Percentiles rank a stretch among this genome's conserved stretches.
Evolutionary conservation across 2,797 vertebrate species (phyloP).

Genomic region (Furcifer pardalis): DNA sequence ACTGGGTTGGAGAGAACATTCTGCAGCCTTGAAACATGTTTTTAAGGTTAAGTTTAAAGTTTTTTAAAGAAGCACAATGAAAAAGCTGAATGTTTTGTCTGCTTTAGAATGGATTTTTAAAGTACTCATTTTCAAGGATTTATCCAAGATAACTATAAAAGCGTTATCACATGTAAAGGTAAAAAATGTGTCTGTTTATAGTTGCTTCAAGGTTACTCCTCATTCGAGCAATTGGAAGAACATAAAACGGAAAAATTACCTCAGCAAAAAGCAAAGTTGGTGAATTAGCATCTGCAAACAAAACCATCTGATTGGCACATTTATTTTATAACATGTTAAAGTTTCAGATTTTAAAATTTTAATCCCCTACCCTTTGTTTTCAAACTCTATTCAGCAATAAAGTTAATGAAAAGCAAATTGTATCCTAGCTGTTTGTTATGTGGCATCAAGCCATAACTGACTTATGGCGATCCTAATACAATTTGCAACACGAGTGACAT

Average conservation of each 20-base stretch:
- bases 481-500: too few relatives aligned
- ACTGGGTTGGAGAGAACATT: not conserved
- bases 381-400: not conserved
- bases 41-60: not conserved
- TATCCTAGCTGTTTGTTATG: not conserved
- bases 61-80: not conserved
- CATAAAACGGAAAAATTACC: conserved; percentile 61
- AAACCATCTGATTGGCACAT: conserved; percentile 76
- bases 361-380: conserved; percentile 27
- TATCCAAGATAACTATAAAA: conserved; percentile 12
- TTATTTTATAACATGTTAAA: conserved; percentile 77
- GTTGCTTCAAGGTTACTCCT: conserved; percentile 65
- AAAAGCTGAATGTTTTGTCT: not conserved
- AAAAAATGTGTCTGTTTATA: conserved; percentile 62
- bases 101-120: not conserved
- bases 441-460: too few relatives aligned
- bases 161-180: conserved; percentile 66
- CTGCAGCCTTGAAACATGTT: not conserved
- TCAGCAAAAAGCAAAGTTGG: conserved; percentile 64
- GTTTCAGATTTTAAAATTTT: conserved; percentile 73
- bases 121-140: conserved; percentile 4
- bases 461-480: too few relatives aligned
- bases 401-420: not conserved
- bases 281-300: conserved; percentile 76
- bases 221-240: conserved; percentile 61